phyloP scores from a whole-genome alignment of 2,888 invertebrate species.

The Embidobia sp. region DNA sequence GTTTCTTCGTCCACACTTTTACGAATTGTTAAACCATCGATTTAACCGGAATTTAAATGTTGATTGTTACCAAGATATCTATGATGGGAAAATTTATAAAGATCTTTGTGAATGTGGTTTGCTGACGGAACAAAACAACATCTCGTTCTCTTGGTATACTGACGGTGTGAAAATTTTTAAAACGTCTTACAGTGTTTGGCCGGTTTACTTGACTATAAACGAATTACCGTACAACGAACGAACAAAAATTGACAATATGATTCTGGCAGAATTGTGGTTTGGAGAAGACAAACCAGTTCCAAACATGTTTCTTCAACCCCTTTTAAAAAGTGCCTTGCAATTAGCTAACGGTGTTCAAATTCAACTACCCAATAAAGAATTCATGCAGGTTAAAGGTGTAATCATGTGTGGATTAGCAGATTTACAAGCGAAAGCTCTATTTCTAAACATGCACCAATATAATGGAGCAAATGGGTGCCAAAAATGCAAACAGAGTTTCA shows the following conservation, averaged over 20 bases:
- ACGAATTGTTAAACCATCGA: conserved; percentile 55
- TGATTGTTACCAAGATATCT: conserved; percentile 36
- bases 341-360: background rate
- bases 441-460: conserved; percentile 48
- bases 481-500: no score
- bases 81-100: conserved; percentile 26
- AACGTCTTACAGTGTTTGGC: background rate
- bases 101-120: background rate
- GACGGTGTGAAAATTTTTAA: conserved; percentile 6
- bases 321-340: background rate
- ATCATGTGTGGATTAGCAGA: conserved; percentile 40
- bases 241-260: background rate
- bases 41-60: conserved; percentile 37
- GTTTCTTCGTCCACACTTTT: conserved; percentile 32
- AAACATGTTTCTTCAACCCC: background rate
- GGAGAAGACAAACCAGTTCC: conserved; percentile 1
- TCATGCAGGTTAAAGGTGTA: conserved; percentile 6
- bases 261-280: conserved; percentile 4
- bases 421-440: conserved; percentile 55
- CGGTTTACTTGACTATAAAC: background rate
- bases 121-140: background rate
- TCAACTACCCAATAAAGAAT: background rate
- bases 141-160: background rate
- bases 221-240: conserved; percentile 1
- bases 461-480: conserved; percentile 5